A percentile compares a stretch with the other conserved stretches of the same genome.
These are phyloP conservation scores for Parochlus steinenii DNA, from an alignment of 2,888 invertebrate species.

Conservation along the genomic window DNA sequence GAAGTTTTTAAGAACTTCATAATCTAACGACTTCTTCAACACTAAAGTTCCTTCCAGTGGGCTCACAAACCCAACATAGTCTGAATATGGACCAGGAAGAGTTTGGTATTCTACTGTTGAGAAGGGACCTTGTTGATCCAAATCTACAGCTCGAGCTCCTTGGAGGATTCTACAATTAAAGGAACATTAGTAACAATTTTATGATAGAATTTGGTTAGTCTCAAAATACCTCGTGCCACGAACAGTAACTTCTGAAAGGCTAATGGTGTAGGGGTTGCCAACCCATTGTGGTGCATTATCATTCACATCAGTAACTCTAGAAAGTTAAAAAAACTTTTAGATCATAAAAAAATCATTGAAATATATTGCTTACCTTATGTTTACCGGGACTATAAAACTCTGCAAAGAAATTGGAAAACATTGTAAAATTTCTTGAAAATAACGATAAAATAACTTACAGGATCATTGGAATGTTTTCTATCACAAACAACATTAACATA, in stretches of 20 bases:
- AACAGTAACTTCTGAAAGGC: slow-evolving; percentile 67
- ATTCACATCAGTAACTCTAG: slow-evolving; percentile 77
- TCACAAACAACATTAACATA: slow-evolving; percentile 78
- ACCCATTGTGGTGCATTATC: slow-evolving; percentile 76
- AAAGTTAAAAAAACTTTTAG: too few relatives aligned
- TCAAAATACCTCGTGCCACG: slow-evolving; percentile 39
- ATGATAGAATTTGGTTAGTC: slow-evolving; percentile 13
- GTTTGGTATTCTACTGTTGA: slow-evolving; percentile 74
- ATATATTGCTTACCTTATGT: slow-evolving; percentile 20
- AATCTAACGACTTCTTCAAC: slow-evolving; percentile 64
- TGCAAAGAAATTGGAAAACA: slow-evolving; percentile 15
- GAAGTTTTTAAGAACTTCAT: slow-evolving; percentile 61
- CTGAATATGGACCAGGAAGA: slow-evolving; percentile 59
- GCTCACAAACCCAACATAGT: slow-evolving; percentile 68
- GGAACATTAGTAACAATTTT: not conserved
- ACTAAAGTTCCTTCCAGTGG: slow-evolving; percentile 72
- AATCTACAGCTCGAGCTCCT: slow-evolving; percentile 61
- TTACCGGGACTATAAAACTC: slow-evolving; percentile 30
- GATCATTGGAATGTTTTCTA: slow-evolving; percentile 57
- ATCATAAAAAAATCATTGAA: slow-evolving; percentile 32
- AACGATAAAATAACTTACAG: slow-evolving; percentile 35
- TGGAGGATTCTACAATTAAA: slow-evolving; percentile 42
- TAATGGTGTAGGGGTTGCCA: slow-evolving; percentile 64
- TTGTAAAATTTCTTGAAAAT: not conserved
- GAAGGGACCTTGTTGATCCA: slow-evolving; percentile 76